phyloP scores from a whole-genome alignment of 2,113 vertebrate species.

The Paedocypris sp. region DNA sequence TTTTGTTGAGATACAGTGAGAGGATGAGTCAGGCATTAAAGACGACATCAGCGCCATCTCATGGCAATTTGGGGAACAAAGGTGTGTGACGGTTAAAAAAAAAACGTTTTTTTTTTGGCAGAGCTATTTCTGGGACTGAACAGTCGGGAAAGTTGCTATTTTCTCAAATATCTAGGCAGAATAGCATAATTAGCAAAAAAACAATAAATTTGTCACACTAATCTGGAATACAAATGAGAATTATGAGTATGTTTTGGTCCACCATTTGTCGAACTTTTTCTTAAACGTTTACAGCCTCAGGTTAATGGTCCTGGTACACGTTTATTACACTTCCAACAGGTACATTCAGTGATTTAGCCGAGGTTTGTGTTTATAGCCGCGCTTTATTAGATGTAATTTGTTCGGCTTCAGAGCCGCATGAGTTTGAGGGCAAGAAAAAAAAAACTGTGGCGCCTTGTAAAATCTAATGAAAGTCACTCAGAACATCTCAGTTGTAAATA shows the following conservation, averaged over 20 bases:
- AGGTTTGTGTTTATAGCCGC: conserved; percentile 1
- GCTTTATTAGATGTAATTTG: conserved; percentile 13
- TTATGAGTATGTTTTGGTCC: background rate
- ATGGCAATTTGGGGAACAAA: conserved; percentile 40
- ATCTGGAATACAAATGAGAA: background rate
- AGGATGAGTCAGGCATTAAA: background rate
- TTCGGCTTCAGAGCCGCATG: conserved; percentile 7
- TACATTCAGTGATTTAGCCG: background rate
- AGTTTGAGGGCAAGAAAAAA: background rate
- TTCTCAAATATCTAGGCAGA: no score
- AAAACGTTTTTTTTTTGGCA: background rate
- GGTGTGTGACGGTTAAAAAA: conserved; percentile 16
- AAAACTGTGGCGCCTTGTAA: conserved; percentile 2
- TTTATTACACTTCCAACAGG: conserved; percentile 2
- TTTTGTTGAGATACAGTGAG: background rate
- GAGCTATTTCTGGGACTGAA: background rate
- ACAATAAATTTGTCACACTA: no score
- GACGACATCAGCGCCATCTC: conserved; percentile 39
- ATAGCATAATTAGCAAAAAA: no score
- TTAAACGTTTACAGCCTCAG: background rate
- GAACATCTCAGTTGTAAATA: conserved; percentile 21
- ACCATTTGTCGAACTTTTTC: background rate
- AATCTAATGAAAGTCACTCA: conserved; percentile 26
- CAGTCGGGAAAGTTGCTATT: no score
- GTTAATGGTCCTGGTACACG: background rate